These are phyloP conservation scores for Galendromus occidentalis DNA, from an alignment of 1,140 invertebrate genomes.

Conservation along the genomic window DNA sequence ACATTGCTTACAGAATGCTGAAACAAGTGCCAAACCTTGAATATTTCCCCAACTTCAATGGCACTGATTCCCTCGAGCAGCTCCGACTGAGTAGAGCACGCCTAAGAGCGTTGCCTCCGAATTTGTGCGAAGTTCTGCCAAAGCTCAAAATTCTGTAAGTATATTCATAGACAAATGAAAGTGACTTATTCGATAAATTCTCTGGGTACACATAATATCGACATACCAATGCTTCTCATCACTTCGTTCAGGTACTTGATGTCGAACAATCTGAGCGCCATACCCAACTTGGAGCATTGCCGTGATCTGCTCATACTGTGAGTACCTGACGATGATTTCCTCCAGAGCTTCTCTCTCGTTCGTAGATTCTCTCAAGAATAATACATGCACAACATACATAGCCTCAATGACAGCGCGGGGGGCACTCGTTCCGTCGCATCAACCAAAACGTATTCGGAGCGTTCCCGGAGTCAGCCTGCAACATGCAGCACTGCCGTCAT, in stretches of 20 bases:
- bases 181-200: too few relatives aligned
- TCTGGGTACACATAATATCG: too few relatives aligned
- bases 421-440: too few relatives aligned
- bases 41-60: slow-evolving; percentile 58
- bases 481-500: too few relatives aligned
- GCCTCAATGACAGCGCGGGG: too few relatives aligned
- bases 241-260: slow-evolving; percentile 28
- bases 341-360: too few relatives aligned
- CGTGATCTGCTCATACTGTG: slow-evolving; percentile 59
- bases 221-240: slow-evolving; percentile 31
- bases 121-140: slow-evolving; percentile 53
- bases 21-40: slow-evolving; percentile 58
- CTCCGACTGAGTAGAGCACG: slow-evolving; percentile 59
- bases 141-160: slow-evolving; percentile 68
- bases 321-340: too few relatives aligned
- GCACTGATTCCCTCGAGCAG: slow-evolving; percentile 49
- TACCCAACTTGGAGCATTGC: slow-evolving; percentile 26
- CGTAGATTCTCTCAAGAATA: too few relatives aligned
- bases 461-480: too few relatives aligned
- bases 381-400: too few relatives aligned
- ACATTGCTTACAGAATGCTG: slow-evolving; percentile 50
- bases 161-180: slow-evolving; percentile 1
- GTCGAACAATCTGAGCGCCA: slow-evolving; percentile 24
- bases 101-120: slow-evolving; percentile 42
- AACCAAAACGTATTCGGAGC: too few relatives aligned